phyloP scores from a whole-genome alignment of 2,888 invertebrate species.

The Athalia cordata region DNA sequence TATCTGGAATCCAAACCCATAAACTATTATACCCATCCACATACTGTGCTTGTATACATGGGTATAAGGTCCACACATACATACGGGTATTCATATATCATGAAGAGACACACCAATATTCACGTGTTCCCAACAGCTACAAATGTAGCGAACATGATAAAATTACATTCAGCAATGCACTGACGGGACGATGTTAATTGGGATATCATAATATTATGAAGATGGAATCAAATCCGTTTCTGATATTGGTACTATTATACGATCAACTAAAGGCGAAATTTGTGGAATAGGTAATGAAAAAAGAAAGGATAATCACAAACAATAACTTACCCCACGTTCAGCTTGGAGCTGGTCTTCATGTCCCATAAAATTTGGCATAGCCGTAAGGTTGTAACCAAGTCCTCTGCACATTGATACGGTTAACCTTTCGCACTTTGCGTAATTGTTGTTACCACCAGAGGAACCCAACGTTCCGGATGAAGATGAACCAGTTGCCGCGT shows the following conservation, averaged over 20 bases:
- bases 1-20: neutral
- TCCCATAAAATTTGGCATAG: conserved; percentile 90
- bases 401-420: conserved; percentile 87
- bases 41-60: neutral
- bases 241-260: no score
- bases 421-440: conserved; percentile 85
- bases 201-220: no score
- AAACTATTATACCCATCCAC: neutral
- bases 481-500: conserved; percentile 63
- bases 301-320: neutral
- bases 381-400: conserved; percentile 90
- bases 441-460: conserved; percentile 19
- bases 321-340: conserved; percentile 81
- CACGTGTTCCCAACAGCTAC: no score
- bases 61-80: no score
- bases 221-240: no score
- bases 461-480: no score
- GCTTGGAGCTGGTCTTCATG: conserved; percentile 89
- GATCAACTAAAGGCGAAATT: neutral
- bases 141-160: no score
- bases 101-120: no score
- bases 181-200: no score
- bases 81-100: no score
- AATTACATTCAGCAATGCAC: no score
- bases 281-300: neutral